These are phyloP conservation scores for Ciconia stormi DNA, from an alignment of 2,113 vertebrate species.

Conservation along the genomic window DNA sequence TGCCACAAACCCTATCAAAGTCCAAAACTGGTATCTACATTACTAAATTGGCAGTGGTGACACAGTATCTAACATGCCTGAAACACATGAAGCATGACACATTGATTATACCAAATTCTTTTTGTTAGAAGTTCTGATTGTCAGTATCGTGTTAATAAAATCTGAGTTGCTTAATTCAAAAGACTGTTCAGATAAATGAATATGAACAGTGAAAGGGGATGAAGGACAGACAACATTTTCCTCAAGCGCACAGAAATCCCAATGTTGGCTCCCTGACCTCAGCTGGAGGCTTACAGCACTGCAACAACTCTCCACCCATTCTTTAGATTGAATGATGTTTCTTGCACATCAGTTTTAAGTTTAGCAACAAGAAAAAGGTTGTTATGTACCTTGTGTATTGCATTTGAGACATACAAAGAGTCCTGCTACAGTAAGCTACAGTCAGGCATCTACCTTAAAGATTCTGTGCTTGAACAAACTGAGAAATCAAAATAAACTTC, in stretches of 20 bases:
- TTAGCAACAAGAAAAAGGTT: background rate
- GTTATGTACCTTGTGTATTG: background rate
- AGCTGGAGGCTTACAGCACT: background rate
- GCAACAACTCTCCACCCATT: background rate
- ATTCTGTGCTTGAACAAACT: background rate
- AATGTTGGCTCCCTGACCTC: background rate
- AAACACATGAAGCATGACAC: rapidly evolving
- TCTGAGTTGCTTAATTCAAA: background rate
- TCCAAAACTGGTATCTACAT: background rate
- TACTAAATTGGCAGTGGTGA: background rate
- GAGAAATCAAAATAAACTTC: background rate
- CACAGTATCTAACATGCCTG: rapidly evolving
- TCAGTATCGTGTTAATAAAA: background rate
- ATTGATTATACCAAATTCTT: rapidly evolving
- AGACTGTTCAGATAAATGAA: background rate
- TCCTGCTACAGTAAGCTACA: background rate
- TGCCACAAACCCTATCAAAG: background rate
- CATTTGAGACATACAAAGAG: background rate
- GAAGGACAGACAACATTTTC: background rate
- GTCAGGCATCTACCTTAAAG: background rate
- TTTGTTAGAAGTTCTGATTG: background rate
- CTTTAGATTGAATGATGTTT: background rate
- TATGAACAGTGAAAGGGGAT: background rate
- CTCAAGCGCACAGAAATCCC: background rate
- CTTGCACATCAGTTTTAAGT: background rate